These are phyloP conservation scores for Epinephelus lanceolatus DNA, from an alignment of 2,113 vertebrate genomes.

Conservation along the genomic window DNA sequence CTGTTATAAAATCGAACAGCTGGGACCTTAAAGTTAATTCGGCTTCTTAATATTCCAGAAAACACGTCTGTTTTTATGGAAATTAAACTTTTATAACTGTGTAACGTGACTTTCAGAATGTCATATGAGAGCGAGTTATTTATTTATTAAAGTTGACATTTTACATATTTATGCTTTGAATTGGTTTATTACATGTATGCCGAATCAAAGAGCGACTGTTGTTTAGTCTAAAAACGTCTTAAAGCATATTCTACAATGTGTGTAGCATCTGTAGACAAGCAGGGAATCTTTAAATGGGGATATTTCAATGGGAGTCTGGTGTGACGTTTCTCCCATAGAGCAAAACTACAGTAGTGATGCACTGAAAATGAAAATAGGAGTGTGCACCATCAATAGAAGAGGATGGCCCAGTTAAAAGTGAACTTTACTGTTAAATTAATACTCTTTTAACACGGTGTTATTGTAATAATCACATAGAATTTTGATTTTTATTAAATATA, in stretches of 20 bases:
- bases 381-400: not conserved
- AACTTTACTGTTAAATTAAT: not conserved
- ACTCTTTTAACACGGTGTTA: not conserved
- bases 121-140: not conserved
- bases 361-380: no score
- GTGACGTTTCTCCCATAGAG: not conserved
- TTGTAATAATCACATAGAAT: not conserved
- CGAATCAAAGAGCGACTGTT: not conserved
- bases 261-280: not conserved
- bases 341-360: not conserved
- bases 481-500: not conserved
- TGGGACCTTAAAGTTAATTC: not conserved
- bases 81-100: conserved; percentile 30
- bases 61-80: not conserved
- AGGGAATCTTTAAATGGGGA: not conserved
- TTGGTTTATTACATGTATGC: not conserved
- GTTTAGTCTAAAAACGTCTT: not conserved
- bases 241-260: rapidly evolving
- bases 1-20: rapidly evolving
- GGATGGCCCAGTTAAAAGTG: not conserved
- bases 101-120: not conserved
- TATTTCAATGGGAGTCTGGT: not conserved
- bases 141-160: conserved; percentile 17
- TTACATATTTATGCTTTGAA: not conserved
- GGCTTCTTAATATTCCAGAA: not conserved